Conservation (phyloP, 2,888 invertebrate genomes). For the Cephus nigrinus region DNA sequence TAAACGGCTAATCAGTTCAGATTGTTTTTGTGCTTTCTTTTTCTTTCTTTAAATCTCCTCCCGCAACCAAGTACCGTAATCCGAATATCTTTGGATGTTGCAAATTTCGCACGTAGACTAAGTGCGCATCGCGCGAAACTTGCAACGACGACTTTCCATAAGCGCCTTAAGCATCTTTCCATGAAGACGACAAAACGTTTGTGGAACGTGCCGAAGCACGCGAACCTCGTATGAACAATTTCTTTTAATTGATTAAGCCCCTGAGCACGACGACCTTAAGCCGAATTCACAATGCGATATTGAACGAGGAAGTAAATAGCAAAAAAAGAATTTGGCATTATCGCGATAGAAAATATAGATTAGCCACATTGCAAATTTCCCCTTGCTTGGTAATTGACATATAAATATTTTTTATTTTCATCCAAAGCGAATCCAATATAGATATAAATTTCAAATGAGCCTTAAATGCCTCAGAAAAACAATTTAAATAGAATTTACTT, state of each 20-base stretch:
- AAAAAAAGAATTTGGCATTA: not conserved
- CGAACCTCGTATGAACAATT: slow-evolving; percentile 25
- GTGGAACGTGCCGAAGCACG: slow-evolving; percentile 28
- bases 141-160: not conserved
- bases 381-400: too few relatives aligned
- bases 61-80: not conserved
- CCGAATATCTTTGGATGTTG: not conserved
- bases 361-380: not conserved
- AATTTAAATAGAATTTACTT: not conserved
- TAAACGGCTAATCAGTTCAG: not conserved
- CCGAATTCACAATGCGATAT: not conserved
- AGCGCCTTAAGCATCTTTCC: not conserved
- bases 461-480: not conserved
- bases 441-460: not conserved
- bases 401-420: not conserved
- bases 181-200: not conserved
- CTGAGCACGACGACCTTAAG: not conserved
- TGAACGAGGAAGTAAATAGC: not conserved
- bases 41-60: not conserved
- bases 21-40: not conserved
- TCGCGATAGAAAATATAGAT: not conserved
- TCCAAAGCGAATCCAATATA: not conserved
- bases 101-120: not conserved
- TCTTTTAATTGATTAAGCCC: slow-evolving; percentile 11
- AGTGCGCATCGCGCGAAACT: not conserved